Evolutionary conservation across 1,140 invertebrate genomes (phyloP).

Genomic region (Reticulitermes speratus): DNA sequence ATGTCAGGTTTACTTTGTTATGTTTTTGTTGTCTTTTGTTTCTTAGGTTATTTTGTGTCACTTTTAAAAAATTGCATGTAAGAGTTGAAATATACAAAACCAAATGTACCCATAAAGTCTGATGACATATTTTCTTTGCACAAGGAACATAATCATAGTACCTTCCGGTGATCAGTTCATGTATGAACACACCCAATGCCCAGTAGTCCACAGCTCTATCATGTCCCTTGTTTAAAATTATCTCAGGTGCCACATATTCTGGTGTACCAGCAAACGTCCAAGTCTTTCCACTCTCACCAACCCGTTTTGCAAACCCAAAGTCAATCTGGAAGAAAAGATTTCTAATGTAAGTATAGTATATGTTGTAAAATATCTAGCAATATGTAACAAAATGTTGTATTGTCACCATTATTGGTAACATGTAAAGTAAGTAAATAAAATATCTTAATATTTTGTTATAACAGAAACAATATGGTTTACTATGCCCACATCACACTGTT

Average conservation of each 20-base stretch:
- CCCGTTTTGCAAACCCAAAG: conserved; percentile 95
- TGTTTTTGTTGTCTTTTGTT: no score
- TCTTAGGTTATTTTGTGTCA: no score
- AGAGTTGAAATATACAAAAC: no score
- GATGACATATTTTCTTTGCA: no score
- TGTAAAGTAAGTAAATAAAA: no score
- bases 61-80: no score
- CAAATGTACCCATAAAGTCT: no score
- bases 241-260: conserved; percentile 90
- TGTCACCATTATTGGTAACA: not conserved
- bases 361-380: not conserved
- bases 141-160: conserved; percentile 2
- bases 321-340: conserved; percentile 68
- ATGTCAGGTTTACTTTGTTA: no score
- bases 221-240: conserved; percentile 91
- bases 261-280: conserved; percentile 98
- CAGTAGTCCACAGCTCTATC: conserved; percentile 93
- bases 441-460: no score
- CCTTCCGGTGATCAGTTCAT: conserved; percentile 83
- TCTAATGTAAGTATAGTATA: conserved; percentile 33
- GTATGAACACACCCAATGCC: conserved; percentile 90
- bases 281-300: conserved; percentile 74
- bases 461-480: no score
- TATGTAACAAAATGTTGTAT: not conserved
- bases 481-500: no score